Conservation (phyloP, 2,888 invertebrate genomes). For the Adelphocoris suturalis region DNA sequence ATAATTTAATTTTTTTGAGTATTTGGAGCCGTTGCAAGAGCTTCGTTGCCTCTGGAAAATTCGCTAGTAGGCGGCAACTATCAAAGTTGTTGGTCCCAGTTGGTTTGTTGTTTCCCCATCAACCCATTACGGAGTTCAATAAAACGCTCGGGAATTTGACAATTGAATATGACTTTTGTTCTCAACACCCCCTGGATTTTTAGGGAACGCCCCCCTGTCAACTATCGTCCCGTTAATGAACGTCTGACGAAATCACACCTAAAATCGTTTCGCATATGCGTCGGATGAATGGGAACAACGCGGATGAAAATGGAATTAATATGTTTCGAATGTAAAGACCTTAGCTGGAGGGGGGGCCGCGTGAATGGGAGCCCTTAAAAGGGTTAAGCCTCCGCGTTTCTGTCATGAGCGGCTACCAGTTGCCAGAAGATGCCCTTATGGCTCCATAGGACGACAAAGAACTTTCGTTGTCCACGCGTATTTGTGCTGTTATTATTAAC, state of each 20-base stretch:
- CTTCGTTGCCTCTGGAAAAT: too few species aligned
- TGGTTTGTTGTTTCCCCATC: too few species aligned
- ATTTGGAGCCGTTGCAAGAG: too few species aligned
- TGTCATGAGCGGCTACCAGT: not conserved
- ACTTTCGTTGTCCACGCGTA: not conserved
- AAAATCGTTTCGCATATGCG: not conserved
- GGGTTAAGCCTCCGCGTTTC: not conserved
- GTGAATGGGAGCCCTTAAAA: constrained; percentile 2
- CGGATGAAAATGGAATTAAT: constrained; percentile 25
- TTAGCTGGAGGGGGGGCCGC: not conserved
- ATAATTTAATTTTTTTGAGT: too few species aligned
- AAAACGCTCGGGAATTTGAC: not conserved
- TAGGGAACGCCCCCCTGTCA: not conserved
- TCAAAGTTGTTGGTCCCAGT: too few species aligned
- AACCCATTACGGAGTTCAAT: too few species aligned
- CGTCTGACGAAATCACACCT: not conserved
- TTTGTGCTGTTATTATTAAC: too few species aligned
- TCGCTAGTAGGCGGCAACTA: too few species aligned
- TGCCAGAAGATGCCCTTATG: not conserved
- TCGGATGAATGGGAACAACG: constrained; percentile 21
- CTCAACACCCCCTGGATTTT: not conserved
- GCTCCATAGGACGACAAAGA: not conserved
- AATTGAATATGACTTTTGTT: not conserved
- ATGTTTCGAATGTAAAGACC: constrained; percentile 13
- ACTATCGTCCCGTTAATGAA: not conserved